Conservation (phyloP, 2,888 invertebrate genomes). For the Meandrusa payeni region DNA sequence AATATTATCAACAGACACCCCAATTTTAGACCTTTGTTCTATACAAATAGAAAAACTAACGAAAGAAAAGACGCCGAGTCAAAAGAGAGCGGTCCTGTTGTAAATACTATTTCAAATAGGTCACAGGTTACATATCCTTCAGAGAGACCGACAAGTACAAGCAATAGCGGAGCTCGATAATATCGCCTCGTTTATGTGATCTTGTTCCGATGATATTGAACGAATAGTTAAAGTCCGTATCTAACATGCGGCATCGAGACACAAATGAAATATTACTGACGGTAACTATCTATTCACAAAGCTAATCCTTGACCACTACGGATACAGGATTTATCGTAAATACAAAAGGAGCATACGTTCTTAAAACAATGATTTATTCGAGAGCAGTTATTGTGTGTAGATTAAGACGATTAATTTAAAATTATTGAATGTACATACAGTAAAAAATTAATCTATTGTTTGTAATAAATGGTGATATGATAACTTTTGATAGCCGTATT, state of each 20-base stretch:
- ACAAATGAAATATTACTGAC: constrained; percentile 59
- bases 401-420: constrained; percentile 14
- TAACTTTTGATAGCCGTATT: constrained; percentile 4
- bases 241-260: constrained; percentile 57
- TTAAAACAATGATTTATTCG: constrained; percentile 19
- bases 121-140: constrained; percentile 23
- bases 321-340: constrained; percentile 20
- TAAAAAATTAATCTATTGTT: constrained; percentile 10
- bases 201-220: constrained; percentile 58
- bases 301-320: constrained; percentile 24
- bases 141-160: constrained; percentile 28
- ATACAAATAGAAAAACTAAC: too few species aligned
- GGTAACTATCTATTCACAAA: constrained; percentile 52
- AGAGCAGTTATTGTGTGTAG: constrained; percentile 7
- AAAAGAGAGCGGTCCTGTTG: constrained; percentile 3
- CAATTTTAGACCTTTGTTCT: too few species aligned
- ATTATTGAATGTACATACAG: constrained; percentile 14
- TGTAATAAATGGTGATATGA: constrained; percentile 4
- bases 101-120: constrained; percentile 22
- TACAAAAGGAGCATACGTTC: constrained; percentile 20
- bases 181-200: constrained; percentile 54
- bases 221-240: constrained; percentile 60
- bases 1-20: too few species aligned
- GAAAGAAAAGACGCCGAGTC: neutral
- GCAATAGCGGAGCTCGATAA: constrained; percentile 41